Evolutionary conservation across 2,797 vertebrate genomes (phyloP), one percentile per base, ranked within the genome.

Genomic region (Lagodon rhomboides): DNA sequence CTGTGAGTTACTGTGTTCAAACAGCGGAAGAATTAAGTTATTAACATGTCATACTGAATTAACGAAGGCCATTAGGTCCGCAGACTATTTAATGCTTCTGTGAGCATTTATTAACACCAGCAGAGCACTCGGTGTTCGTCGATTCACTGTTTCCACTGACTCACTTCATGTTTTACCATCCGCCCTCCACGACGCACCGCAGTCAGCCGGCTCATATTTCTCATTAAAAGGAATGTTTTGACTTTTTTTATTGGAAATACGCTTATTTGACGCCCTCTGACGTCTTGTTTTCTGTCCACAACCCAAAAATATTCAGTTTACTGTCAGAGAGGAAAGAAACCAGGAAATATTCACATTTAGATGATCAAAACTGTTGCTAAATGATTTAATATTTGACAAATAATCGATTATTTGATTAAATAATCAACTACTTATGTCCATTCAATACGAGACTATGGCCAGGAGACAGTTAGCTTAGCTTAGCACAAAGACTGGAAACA

Each of bases 51-150:
- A 44, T 11, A 75, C 15, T 66, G 54, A 77, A 75, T 82, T 49
- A 77, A 20, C 83, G 64, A 76, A 67, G 67, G 47, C 69, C 65
- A 79, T 79, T 60, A 59, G 47, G 30, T 73, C 30, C 53, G 46
- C 34, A 61, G 72, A 43, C 67, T 62, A 51, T 81, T 82, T 54
- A 77, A 73, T 38, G 73, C 79, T 65, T 79, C 68, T 10, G 7
- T 77, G 69, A 72, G 59, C 67, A 54, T 70, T 77, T 73, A 69
- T 75, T 67, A 80, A 73, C 62, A 70, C 51, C 76, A 82, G 69
- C 56, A 65, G 54, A 1, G 59, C 58, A 68, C 46, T 25, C 62
- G 3, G 23, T 20, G 55, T 77, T 80, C 46, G 73, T 49, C 61
- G 56, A 56, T 17, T 27, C 70, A 41, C 73, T 50, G 47, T 80